Base-by-base conservation (phyloP, 2,797 vertebrate species). In the Cheirogaleus major region DNA sequence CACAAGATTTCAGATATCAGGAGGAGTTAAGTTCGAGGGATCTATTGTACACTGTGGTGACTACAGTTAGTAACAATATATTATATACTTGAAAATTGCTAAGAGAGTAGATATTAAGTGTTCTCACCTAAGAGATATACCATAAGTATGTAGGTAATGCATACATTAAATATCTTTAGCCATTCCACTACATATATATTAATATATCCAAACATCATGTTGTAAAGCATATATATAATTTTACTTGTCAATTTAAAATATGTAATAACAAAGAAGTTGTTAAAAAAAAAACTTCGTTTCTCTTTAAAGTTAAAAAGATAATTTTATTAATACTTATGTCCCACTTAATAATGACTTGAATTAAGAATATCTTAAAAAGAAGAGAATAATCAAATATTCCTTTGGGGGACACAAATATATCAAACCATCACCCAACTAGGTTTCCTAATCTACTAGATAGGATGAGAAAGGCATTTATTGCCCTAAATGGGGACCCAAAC, bases 291-390 rank as follows among this genome's bases (percentile, higher is more conserved):
- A 81, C 18, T 73, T 45, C 48, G 17, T 50, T 86, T 72, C 70
- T 88, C 69, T 81, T 85, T 95, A 45, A 87, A 87, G 67, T 67
- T 52, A 52, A 92, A 92, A 94, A 38, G 18, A 45, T 69, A 92
- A 57, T 83, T 95, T 95, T 67, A 55, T 55, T 55, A 55, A 55
- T 55, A 69, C 35, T 89, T 67, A 55, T 70, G 52, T 59, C 20
- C 80, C 78, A 85, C 61, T 95, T 95, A 78, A 30, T 93, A 91
- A 4, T 22, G 41, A 45, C 85, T 17, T 82, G 52, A 95, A 81
- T 89, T 90, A 93, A 59, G 14, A 50, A 5, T 45, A 96, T 73
- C 75, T 81, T 65, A 22, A 95, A 90, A 89, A 59, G 82, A 91
- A 92, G 63, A 89, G 3, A 22, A 52, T 65, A 18, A 61, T 70